Conservation (phyloP, 2,113 vertebrate species). For the Neogale vison region DNA sequence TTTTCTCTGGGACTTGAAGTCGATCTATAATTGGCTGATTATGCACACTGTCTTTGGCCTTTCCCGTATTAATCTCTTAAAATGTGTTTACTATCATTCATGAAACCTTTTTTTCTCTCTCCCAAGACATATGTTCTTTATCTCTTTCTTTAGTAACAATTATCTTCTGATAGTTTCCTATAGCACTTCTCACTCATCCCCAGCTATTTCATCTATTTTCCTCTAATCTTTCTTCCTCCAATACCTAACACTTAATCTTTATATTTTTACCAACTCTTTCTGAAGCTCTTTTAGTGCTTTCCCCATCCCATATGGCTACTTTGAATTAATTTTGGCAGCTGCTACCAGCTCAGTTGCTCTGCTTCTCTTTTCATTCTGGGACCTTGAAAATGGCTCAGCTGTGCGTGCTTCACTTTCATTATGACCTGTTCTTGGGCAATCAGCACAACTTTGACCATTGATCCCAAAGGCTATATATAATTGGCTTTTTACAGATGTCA, state of each 20-base stretch:
- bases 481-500: neutral
- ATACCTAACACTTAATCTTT: slow-evolving; percentile 21
- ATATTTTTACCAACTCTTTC: slow-evolving; percentile 15
- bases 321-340: slow-evolving; percentile 28
- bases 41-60: neutral
- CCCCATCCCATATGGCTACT: neutral
- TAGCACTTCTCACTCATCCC: neutral
- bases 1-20: neutral
- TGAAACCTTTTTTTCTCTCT: neutral
- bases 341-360: slow-evolving; percentile 9
- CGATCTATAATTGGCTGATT: neutral
- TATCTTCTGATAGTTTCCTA: neutral
- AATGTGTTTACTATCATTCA: neutral
- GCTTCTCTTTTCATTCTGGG: slow-evolving; percentile 44
- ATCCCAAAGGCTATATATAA: slow-evolving; percentile 36
- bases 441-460: neutral
- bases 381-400: slow-evolving; percentile 36
- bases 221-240: slow-evolving; percentile 16
- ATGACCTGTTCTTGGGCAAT: neutral
- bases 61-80: slow-evolving; percentile 11
- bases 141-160: neutral
- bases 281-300: slow-evolving; percentile 47
- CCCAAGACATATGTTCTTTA: neutral
- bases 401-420: slow-evolving; percentile 36
- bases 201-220: slow-evolving; percentile 34